Evolutionary conservation across 1,140 invertebrate genomes (phyloP).

Genomic region (Zaprionus ornatus): DNA sequence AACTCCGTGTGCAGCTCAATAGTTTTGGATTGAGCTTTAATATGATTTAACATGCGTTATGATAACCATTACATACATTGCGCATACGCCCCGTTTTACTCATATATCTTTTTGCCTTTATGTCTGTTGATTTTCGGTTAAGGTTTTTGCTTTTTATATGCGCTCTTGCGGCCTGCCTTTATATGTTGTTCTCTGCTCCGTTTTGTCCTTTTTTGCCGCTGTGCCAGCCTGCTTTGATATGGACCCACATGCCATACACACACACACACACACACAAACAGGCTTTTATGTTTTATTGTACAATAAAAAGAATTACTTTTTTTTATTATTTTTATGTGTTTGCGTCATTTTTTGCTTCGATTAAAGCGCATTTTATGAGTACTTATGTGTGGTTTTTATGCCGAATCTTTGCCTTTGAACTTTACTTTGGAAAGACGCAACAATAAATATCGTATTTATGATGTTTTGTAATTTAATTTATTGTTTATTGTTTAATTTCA

Average conservation of each 20-base stretch:
- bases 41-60: not conserved
- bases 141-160: not conserved
- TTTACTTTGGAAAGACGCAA: not conserved
- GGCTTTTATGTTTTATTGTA: constrained; percentile 26
- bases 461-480: constrained; percentile 1
- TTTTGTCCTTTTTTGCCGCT: constrained; percentile 12
- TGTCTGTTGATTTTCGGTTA: constrained; percentile 14
- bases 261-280: constrained; percentile 4
- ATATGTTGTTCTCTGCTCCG: not conserved
- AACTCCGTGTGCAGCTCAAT: not conserved
- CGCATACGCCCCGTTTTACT: constrained; percentile 15
- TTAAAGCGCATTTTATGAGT: not conserved
- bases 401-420: not conserved
- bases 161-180: not conserved
- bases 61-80: constrained; percentile 7
- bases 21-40: constrained; percentile 17
- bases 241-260: not conserved
- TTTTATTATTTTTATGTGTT: constrained; percentile 40
- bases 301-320: constrained; percentile 27
- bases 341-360: constrained; percentile 6
- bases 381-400: not conserved
- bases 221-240: constrained; percentile 7
- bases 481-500: constrained; percentile 5
- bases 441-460: not conserved
- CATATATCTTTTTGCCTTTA: not conserved